Base-by-base conservation (phyloP, 1,140 invertebrate genomes). In the Diorhabda carinulata region DNA sequence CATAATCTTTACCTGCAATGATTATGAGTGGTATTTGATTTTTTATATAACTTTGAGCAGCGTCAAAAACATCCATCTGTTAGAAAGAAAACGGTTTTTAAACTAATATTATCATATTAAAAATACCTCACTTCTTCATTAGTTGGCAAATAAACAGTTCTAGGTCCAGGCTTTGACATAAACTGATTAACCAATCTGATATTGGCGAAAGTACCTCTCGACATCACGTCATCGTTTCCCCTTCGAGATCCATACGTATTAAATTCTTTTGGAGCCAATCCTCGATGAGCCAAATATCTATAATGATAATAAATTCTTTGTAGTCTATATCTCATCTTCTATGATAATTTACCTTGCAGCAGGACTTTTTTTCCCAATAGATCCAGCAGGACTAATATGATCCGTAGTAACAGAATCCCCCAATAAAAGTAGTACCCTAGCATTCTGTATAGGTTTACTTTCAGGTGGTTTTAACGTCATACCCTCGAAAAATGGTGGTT, bases 1-100 rank as follows among this genome's bases (percentile, higher is more conserved):
- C 98, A 78, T 99, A 99, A 79, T 99, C 97, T 82, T 98, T 98
- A 0, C 98, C 98, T 57, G 95, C 96, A 3, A 99, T 83, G 6
- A 96, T 86, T 40, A 98, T 93, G 6, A 98, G 82, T 0, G 91
- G 86, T 0, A 86, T 87, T 2, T 87, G 85, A 68, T 94, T 92
- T 57, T 83, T 81, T 58, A 78, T 83, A 77, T 94, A 98, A 74
- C 89, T 86, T 78, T 96, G 89, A 4, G 97, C 95, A n/a, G 95
- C 96, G 82, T 99, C 97, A 83, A 92, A 99, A 44, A 99, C 87
- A 78, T 98, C 96, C 90, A 98, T 91, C 84, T 90, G 78, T 56
- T 6, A 7, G 52, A 56, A 56, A n/a, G 52, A 56, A 56, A 56
- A 56, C n/a, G 52, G 5, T 56, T 56, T 56, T 6, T 56, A 56